These are phyloP conservation scores for Marmota monax DNA, from an alignment of 2,113 vertebrate genomes.

Conservation along the genomic window DNA sequence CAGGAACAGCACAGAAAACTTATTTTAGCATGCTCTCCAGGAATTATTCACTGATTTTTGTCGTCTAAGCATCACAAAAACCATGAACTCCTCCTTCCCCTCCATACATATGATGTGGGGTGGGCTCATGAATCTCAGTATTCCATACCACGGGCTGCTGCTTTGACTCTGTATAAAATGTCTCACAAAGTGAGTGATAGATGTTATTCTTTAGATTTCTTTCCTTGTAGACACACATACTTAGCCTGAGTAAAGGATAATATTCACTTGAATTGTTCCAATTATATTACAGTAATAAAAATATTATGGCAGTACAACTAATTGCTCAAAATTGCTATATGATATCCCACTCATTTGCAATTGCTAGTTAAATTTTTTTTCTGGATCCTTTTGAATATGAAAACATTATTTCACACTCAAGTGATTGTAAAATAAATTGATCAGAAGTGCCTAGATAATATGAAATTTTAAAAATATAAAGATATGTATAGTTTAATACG, in stretches of 20 bases:
- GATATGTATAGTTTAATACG: background rate
- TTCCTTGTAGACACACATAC: background rate
- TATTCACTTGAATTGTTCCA: background rate
- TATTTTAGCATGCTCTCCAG: background rate
- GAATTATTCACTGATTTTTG: background rate
- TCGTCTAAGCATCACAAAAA: background rate
- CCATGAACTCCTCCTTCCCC: background rate
- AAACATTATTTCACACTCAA: background rate
- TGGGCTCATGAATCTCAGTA: background rate
- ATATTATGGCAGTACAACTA: background rate
- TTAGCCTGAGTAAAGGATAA: background rate
- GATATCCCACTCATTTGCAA: background rate
- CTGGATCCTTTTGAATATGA: background rate
- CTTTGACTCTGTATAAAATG: background rate
- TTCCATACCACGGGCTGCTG: background rate
- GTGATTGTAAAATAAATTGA: background rate
- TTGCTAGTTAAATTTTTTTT: background rate
- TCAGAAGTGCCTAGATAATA: background rate
- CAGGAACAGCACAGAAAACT: background rate
- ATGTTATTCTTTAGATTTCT: background rate
- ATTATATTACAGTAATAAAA: conserved; percentile 27
- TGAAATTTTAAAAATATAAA: background rate
- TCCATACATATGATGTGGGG: background rate
- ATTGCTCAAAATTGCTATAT: background rate
- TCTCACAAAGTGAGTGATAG: background rate